Evolutionary conservation across 2,888 invertebrate genomes (phyloP), one percentile per base, ranked within the genome.

Genomic region (Gonocerus acuteangulatus): DNA sequence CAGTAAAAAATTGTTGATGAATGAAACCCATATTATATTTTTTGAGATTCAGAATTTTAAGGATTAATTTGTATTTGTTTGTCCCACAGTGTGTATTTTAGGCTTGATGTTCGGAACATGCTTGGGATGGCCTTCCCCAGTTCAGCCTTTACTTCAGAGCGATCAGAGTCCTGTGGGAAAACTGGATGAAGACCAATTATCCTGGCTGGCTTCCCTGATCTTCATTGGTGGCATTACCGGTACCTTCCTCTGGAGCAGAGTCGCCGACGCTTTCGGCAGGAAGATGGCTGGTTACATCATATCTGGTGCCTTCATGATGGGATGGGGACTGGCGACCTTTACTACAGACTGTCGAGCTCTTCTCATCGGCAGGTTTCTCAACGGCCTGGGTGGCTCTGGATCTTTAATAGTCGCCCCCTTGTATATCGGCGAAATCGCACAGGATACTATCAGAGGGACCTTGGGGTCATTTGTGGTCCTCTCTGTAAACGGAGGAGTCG

Each of bases 361-460:
- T 1, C 72, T 80, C 22, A 70, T 74, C 0, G 80, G 79, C 0
- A 74, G 83, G 54, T 78, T 84, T 51, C 67, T 85, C 1, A 74
- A 78, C 0, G 87, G 87, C 0, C 68, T 82, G 1, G 76, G 79
- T 0, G 79, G 79, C 0, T 82, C 81, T 1, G 77, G 79, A 0
- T 71, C 75, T 0, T 71, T 82, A 2, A 77, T 80, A 4, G 74
- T 80, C 27, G 76, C 77, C 0, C 83, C 86, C 0, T 76, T 84
- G 13, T 82, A 80, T 69, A 77, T 81, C 19, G 78, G 80, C 0
- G 87, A 87, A 72, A 79, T 83, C 0, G 78, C 83, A 0, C 81
- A 83, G 27, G 74, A 76, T 67, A 23, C 62, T 16, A 61, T 69
- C 39, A 72, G 83, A 65, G 84, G 84, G 0, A 70, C 78, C 2